These are phyloP conservation scores for Lates calcarifer DNA, from an alignment of 2,113 vertebrate genomes.

Conservation along the genomic window DNA sequence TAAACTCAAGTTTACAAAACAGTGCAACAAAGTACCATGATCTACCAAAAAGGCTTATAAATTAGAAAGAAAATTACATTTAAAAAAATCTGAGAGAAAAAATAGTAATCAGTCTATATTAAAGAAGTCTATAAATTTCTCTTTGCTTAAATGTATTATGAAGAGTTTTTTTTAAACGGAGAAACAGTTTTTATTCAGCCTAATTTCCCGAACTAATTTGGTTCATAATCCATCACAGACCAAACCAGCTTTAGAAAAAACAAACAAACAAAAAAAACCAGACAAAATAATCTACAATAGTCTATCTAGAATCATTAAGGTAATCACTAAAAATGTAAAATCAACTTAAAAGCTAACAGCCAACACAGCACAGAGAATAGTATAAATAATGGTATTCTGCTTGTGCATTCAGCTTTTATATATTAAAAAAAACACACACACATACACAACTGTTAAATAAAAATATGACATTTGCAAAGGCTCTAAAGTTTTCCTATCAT, in stretches of 20 bases:
- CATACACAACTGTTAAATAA: too few relatives aligned
- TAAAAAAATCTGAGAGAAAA: neutral
- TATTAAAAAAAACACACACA: too few relatives aligned
- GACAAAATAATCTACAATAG: too few relatives aligned
- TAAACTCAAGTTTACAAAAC: neutral
- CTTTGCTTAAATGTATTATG: neutral
- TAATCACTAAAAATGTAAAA: neutral
- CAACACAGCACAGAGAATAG: neutral
- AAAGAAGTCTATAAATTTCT: neutral
- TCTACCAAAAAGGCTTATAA: neutral
- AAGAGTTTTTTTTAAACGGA: constrained; percentile 2
- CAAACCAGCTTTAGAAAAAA: neutral
- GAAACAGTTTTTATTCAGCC: neutral
- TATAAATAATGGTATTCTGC: neutral
- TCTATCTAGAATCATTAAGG: neutral
- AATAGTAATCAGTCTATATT: neutral
- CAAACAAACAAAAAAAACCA: too few relatives aligned
- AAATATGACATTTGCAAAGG: neutral
- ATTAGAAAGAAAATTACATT: neutral
- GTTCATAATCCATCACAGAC: constrained; percentile 1
- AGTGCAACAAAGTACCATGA: neutral
- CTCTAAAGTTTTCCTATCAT: neutral
- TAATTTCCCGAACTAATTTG: constrained; percentile 2
- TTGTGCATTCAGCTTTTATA: neutral
- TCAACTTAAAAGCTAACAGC: neutral